Conservation (phyloP, 2,888 invertebrate species). For the Pegoplata infirma region DNA sequence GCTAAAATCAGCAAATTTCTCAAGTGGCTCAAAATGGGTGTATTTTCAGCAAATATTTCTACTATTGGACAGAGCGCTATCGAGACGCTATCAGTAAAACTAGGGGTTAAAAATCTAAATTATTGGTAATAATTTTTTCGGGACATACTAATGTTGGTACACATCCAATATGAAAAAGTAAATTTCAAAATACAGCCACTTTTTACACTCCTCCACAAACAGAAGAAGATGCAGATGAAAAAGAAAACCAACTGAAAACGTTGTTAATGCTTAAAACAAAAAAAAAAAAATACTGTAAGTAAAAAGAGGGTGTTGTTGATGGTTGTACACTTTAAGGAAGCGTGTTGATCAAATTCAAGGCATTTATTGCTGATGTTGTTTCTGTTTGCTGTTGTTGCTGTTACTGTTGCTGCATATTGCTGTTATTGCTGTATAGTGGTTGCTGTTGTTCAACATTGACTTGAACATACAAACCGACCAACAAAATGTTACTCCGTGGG, state of each 20-base stretch:
- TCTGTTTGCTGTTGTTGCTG: constrained; percentile 23
- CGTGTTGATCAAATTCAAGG: constrained; percentile 62
- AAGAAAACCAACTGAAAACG: constrained; percentile 21
- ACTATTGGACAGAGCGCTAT: too few species aligned
- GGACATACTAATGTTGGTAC: too few species aligned
- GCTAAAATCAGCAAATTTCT: too few species aligned
- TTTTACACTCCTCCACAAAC: constrained; percentile 56
- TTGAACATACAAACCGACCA: constrained; percentile 25
- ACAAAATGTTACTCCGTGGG: constrained; percentile 79
- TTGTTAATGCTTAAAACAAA: constrained; percentile 32
- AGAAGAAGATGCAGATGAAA: constrained; percentile 33
- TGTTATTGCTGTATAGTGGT: not conserved
- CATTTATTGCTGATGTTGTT: constrained; percentile 50
- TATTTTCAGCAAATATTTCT: too few species aligned
- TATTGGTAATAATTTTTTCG: too few species aligned
- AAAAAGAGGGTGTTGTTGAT: constrained; percentile 62
- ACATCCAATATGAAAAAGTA: not conserved
- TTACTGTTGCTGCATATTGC: not conserved
- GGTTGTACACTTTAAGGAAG: constrained; percentile 63
- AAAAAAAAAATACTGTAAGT: constrained; percentile 13
- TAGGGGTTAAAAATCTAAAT: too few species aligned
- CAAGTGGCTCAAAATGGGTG: too few species aligned
- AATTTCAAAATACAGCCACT: constrained; percentile 32
- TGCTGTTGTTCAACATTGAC: constrained; percentile 13
- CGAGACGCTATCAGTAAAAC: too few species aligned